These are phyloP conservation scores for Pterocles burchelli DNA, from an alignment of 2,113 vertebrate species.

Conservation along the genomic window DNA sequence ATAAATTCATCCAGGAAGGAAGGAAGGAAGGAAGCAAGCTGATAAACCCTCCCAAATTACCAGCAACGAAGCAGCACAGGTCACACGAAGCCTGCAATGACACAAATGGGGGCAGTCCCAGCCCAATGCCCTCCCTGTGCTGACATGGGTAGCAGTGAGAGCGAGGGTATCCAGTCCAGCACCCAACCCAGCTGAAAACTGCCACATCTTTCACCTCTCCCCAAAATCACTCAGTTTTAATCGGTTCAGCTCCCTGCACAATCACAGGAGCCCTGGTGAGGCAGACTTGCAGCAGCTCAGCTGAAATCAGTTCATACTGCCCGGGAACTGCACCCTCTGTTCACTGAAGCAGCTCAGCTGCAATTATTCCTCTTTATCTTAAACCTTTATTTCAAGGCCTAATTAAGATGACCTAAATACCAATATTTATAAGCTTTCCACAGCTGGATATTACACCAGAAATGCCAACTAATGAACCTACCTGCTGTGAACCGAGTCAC, in stretches of 20 bases:
- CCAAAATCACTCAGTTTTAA: background rate
- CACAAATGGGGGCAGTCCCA: background rate
- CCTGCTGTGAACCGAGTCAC: slow-evolving; percentile 34
- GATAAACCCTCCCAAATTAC: background rate
- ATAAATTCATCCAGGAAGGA: background rate
- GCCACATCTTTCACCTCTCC: background rate
- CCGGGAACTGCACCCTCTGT: background rate
- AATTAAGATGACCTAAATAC: slow-evolving; percentile 60
- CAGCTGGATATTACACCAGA: slow-evolving; percentile 42
- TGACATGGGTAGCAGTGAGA: background rate
- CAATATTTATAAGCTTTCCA: slow-evolving; percentile 16
- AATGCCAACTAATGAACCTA: slow-evolving; percentile 16
- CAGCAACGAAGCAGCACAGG: background rate
- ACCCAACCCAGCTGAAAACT: background rate
- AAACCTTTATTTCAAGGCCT: slow-evolving; percentile 3
- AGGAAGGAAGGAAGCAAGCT: background rate
- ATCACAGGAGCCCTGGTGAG: rapidly evolving
- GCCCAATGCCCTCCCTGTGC: background rate
- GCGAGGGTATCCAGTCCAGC: background rate
- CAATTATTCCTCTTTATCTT: slow-evolving; percentile 11
- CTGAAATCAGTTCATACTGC: background rate
- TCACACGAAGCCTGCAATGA: background rate
- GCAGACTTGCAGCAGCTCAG: background rate
- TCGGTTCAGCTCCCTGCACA: background rate
- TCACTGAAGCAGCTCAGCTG: background rate